Conservation (phyloP, 1,140 invertebrate species). For the Eumaeus atala region DNA sequence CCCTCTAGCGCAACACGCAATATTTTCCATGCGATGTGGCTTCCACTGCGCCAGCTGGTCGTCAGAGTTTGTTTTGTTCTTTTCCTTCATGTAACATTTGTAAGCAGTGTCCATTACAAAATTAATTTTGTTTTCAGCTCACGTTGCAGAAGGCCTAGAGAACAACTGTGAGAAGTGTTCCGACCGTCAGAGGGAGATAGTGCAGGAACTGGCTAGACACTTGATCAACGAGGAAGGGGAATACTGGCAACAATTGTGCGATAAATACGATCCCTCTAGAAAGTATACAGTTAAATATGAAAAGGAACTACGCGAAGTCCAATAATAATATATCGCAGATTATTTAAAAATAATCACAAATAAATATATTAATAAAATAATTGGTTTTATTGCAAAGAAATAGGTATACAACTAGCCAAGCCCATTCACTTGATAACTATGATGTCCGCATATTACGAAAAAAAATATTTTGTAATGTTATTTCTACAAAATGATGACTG, state of each 20-base stretch:
- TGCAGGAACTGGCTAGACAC: conserved; percentile 72
- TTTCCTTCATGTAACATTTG: too few species aligned
- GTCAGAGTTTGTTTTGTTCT: too few species aligned
- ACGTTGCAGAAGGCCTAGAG: conserved; percentile 77
- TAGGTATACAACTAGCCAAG: too few species aligned
- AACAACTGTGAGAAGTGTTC: conserved; percentile 79
- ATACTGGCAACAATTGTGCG: conserved; percentile 75
- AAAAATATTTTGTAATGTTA: too few species aligned
- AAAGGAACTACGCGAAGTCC: conserved; percentile 28
- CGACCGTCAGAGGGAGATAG: conserved; percentile 73
- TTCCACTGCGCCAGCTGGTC: too few species aligned
- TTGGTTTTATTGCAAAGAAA: too few species aligned
- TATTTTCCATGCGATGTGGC: too few species aligned
- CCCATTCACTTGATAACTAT: too few species aligned
- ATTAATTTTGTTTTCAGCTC: conserved; percentile 41
- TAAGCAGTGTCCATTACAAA: not conserved
- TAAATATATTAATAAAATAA: too few species aligned
- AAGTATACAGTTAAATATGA: conserved; percentile 76
- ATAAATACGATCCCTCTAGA: conserved; percentile 78
- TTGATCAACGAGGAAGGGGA: conserved; percentile 76
- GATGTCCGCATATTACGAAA: too few species aligned
- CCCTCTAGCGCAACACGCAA: too few species aligned
- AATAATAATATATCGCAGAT: not conserved
- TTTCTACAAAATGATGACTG: too few species aligned
- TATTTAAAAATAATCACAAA: not conserved